Base-by-base conservation (phyloP, 2,888 invertebrate species). In the Lasioglossum oenotherae region DNA sequence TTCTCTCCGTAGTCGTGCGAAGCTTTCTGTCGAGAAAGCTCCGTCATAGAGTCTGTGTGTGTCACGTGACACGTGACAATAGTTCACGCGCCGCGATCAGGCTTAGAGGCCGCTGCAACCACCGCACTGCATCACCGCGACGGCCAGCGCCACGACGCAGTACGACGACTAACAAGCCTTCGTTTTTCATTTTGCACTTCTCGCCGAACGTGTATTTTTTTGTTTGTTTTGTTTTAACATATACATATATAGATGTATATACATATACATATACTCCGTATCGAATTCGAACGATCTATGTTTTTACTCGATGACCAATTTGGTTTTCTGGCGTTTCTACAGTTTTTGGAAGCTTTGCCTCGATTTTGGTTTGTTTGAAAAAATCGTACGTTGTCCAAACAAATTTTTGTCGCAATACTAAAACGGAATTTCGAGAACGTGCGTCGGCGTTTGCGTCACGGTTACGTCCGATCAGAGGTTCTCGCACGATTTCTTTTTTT, bases 121-220 rank as follows among this genome's bases (percentile, higher is more conserved):
- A 94, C 94, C 94, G 94, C 94, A 94, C 95, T 95, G 94, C 94
- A 94, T 94, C 94, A 94, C 94, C 93, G 90, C 91, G 94, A 94
- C 94, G 94, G 93, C 93, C 93, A 94, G 93, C 94, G 94, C 94
- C 94, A 93, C 94, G 94, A 94, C 94, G 93, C 94, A 94, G 94
- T 94, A 94, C 94, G 94, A 94, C 94, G 94, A 94, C 94, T 93
- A 93, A 94, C 94, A 93, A 94, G 93, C 94, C 94, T 89, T 92
- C 90, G 86, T 87, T 67, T 67, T 67, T 84, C 81, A 84, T 87
- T 85, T 87, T 80, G 64, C 83, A 84, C 38, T 81, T 81, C 79
- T 88, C 81, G 82, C 80, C 89, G 84, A 78, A 82, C 76, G 44
- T 79, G 67, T 74, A 31, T 74, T 41, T 14, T 44, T 31, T 38